These are phyloP conservation scores for Onychostoma macrolepis DNA, from an alignment of 2,113 vertebrate genomes.

Conservation along the genomic window DNA sequence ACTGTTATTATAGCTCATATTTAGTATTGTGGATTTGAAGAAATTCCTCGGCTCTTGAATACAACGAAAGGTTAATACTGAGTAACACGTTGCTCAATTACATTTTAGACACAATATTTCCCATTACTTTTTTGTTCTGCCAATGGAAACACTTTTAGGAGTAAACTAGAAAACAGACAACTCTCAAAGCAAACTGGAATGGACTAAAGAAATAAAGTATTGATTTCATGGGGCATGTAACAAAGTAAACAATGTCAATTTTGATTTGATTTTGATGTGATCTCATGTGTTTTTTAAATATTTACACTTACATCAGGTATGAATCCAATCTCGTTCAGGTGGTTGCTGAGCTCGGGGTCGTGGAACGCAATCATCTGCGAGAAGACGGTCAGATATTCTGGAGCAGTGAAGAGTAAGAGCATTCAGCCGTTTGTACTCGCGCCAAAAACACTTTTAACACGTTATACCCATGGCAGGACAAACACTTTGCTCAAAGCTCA, in stretches of 20 bases:
- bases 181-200: neutral
- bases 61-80: neutral
- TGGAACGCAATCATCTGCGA: constrained; percentile 99
- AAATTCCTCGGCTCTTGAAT: neutral
- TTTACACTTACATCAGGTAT: constrained; percentile 94
- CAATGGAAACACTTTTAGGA: neutral
- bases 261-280: neutral
- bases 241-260: neutral
- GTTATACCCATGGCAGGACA: neutral
- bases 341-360: constrained; percentile 97
- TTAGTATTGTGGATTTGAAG: neutral
- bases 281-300: neutral
- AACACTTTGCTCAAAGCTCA: constrained; percentile 24
- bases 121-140: neutral
- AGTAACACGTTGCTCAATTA: neutral
- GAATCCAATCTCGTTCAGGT: constrained; percentile 98
- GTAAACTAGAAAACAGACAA: neutral
- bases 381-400: constrained; percentile 98
- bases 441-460: constrained; percentile 3
- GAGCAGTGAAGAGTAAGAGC: constrained; percentile 50
- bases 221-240: neutral
- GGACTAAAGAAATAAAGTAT: neutral
- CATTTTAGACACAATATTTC: neutral
- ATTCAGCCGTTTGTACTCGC: neutral
- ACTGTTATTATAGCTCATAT: neutral